Evolutionary conservation across 2,797 vertebrate genomes (phyloP), one percentile per base, ranked within the genome.

Genomic region (Anabacerthia variegaticeps): DNA sequence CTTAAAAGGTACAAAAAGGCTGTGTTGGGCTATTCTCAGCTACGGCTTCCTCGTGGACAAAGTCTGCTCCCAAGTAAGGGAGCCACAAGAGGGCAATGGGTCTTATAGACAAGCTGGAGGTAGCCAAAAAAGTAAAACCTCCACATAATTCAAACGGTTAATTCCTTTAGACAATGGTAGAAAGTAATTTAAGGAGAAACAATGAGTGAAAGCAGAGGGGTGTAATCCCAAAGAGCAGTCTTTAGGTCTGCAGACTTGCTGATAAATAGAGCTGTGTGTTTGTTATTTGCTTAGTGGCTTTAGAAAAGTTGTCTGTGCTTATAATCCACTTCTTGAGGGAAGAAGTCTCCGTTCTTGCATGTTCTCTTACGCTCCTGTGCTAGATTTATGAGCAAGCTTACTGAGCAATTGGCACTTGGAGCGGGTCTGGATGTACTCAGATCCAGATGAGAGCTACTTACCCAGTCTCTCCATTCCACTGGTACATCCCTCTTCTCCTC

Each of bases 41-140:
- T 61, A 68, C 0, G 0, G 14, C 66, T 94, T 94, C 61, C 52
- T 75, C 15, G 9, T 55, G 80, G 61, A 62, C 71, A 72, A 24
- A 62, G 46, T 78, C 63, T 87, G 55, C 36, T 94, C 34, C 59
- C 67, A 67, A 87, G 59, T 73, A 34, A 39, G 32, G 71, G 55
- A 92, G 37, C 72, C 79, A 73, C 81, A 88, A 94, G 89, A 95
- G 76, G 87, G 87, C 72, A 96, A 94, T 61, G 80, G 49, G 54
- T 75, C 43, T 93, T 97, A 88, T 54, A 76, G 30, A 75, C 36
- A 75, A 63, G 30, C 7, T 74, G 52, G 44, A 43, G 58, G 46
- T 34, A 87, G 67, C 37, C 16, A 48, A 59, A 46, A 18, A 5
- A 2, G 1, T 18, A 28, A 39, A 28, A 24, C 6, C 7, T 62